These are phyloP conservation scores for Pasiphila rectangulata DNA, from an alignment of 2,888 invertebrate species.

Conservation along the genomic window DNA sequence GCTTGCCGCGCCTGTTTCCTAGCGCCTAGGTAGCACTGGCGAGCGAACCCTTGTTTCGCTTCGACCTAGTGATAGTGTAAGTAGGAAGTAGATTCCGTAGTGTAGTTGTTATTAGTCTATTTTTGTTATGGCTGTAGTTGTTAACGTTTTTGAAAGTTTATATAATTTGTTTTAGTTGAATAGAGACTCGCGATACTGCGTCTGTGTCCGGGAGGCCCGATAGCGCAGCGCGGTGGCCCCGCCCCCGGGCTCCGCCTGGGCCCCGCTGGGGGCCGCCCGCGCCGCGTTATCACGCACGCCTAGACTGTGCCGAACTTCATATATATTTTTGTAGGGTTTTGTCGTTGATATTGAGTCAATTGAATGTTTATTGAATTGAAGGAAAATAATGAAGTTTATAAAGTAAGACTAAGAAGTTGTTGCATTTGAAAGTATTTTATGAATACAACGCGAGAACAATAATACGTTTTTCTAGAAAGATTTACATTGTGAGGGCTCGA, in stretches of 20 bases:
- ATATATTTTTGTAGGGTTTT: conserved; percentile 80
- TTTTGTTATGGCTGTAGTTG: conserved; percentile 81
- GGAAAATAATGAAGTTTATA: conserved; percentile 72
- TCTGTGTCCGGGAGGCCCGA: conserved; percentile 51
- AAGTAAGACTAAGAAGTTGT: conserved; percentile 79
- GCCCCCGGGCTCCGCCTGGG: conserved; percentile 13
- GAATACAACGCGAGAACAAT: conserved; percentile 79
- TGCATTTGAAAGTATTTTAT: conserved; percentile 81
- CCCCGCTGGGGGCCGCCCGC: conserved; percentile 23
- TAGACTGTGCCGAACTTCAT: conserved; percentile 72
- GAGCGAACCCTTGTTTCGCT: conserved; percentile 75
- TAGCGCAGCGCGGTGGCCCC: conserved; percentile 31
- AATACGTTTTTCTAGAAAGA: conserved; percentile 78
- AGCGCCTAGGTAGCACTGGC: conserved; percentile 35
- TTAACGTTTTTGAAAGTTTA: conserved; percentile 78
- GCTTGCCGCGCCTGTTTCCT: conserved; percentile 53
- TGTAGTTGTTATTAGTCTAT: conserved; percentile 76
- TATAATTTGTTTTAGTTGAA: conserved; percentile 70
- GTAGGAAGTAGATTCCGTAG: conserved; percentile 77
- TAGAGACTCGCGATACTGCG: conserved; percentile 57
- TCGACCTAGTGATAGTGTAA: conserved; percentile 75
- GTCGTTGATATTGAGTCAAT: conserved; percentile 80
- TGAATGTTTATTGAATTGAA: conserved; percentile 79
- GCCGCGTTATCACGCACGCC: conserved; percentile 17
- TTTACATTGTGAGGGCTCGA: conserved; percentile 72